These are phyloP conservation scores for Helicorthomorpha holstii DNA, from an alignment of 1,140 invertebrate genomes.

Conservation along the genomic window DNA sequence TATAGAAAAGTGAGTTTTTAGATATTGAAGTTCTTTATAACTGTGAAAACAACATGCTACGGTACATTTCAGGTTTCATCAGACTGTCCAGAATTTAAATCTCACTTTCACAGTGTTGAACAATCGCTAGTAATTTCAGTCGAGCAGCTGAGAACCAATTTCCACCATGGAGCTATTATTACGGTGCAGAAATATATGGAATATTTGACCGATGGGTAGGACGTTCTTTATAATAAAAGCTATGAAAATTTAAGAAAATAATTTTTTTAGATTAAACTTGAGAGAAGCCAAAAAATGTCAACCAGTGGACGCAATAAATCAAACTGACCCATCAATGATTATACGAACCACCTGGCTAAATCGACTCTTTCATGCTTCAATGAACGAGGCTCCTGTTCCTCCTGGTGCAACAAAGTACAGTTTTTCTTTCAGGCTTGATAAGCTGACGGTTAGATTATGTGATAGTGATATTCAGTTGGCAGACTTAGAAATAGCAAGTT, in stretches of 20 bases:
- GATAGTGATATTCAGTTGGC: slow-evolving; percentile 51
- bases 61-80: slow-evolving; percentile 41
- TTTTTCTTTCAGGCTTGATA: slow-evolving; percentile 46
- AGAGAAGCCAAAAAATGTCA: too few relatives aligned
- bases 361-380: too few relatives aligned
- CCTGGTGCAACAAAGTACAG: slow-evolving; percentile 58
- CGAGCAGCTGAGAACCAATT: slow-evolving; percentile 40
- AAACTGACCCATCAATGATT: too few relatives aligned
- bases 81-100: slow-evolving; percentile 64
- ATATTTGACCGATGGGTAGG: slow-evolving; percentile 21
- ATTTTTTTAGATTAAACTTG: too few relatives aligned
- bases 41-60: background rate
- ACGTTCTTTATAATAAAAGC: background rate
- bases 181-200: slow-evolving; percentile 44
- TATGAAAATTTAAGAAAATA: too few relatives aligned
- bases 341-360: too few relatives aligned
- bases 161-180: slow-evolving; percentile 52
- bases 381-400: slow-evolving; percentile 48
- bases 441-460: slow-evolving; percentile 39
- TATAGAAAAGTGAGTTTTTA: slow-evolving; percentile 46
- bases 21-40: background rate
- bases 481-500: slow-evolving; percentile 35
- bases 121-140: slow-evolving; percentile 55
- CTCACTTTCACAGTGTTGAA: slow-evolving; percentile 61
- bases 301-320: too few relatives aligned